These are phyloP conservation scores for Echinometra lucunter DNA, from an alignment of 53 echinoderm and acorn worm genomes.

Conservation along the genomic window DNA sequence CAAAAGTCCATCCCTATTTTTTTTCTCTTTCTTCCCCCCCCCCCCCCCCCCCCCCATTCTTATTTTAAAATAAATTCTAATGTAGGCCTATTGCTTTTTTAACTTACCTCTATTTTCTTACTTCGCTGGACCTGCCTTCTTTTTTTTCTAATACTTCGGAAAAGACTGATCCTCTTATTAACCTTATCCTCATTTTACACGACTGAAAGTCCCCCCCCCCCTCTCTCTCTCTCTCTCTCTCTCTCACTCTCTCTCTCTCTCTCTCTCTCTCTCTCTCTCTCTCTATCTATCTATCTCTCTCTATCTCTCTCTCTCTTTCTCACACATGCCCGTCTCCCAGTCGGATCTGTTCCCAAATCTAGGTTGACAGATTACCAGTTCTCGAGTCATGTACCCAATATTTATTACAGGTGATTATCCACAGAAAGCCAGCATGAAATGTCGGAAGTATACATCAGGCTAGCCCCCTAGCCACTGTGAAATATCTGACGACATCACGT, in stretches of 20 bases:
- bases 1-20: not conserved
- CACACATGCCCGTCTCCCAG: not conserved
- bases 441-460: conserved; percentile 47
- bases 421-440: not conserved
- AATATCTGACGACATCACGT: conserved; percentile 19
- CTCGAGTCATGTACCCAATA: conserved; percentile 21
- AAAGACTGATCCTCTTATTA: too few relatives aligned
- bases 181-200: not conserved
- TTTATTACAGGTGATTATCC: conserved; percentile 63
- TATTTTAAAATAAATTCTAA: too few relatives aligned
- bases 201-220: not conserved
- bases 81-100: too few relatives aligned
- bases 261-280: not conserved
- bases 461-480: conserved; percentile 28
- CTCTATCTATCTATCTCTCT: not conserved
- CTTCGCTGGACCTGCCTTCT: too few relatives aligned
- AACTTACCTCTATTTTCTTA: too few relatives aligned
- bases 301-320: not conserved
- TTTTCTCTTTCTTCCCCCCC: not conserved
- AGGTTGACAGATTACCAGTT: conserved; percentile 57
- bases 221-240: not conserved
- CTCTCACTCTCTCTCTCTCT: conserved; percentile 6
- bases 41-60: not conserved
- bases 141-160: not conserved
- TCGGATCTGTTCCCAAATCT: conserved; percentile 50